These are phyloP conservation scores for Hyles vespertilio DNA, from an alignment of 1,140 invertebrate genomes.

Conservation along the genomic window DNA sequence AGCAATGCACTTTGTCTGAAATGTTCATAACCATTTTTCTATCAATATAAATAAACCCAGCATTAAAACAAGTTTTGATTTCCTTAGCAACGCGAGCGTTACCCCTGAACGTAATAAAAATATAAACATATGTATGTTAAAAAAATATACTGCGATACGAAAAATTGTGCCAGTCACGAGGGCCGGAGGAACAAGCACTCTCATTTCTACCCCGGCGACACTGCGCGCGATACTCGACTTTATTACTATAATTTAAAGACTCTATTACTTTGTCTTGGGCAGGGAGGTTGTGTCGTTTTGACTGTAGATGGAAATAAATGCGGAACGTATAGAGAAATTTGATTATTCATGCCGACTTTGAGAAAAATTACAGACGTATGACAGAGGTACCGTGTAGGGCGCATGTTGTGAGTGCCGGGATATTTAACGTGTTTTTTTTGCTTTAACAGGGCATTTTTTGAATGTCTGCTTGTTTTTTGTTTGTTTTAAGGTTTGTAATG, in stretches of 20 bases:
- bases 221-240: too few species aligned
- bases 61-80: slow-evolving; percentile 10
- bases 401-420: neutral
- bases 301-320: slow-evolving; percentile 36
- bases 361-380: slow-evolving; percentile 63
- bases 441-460: too few species aligned
- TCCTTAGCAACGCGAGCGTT: slow-evolving; percentile 22
- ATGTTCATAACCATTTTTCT: too few species aligned
- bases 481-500: too few species aligned
- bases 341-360: slow-evolving; percentile 67
- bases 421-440: too few species aligned
- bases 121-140: slow-evolving; percentile 19
- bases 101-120: slow-evolving; percentile 55
- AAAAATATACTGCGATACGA: slow-evolving; percentile 57
- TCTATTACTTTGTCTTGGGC: slow-evolving; percentile 27
- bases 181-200: slow-evolving; percentile 39
- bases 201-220: slow-evolving; percentile 11
- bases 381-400: slow-evolving; percentile 31
- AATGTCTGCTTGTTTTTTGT: too few species aligned
- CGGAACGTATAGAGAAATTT: slow-evolving; percentile 68
- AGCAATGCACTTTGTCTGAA: too few species aligned
- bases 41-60: neutral
- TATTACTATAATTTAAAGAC: too few species aligned
- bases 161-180: slow-evolving; percentile 70
- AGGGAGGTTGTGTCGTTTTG: too few species aligned